A percentile compares a stretch with the other conserved stretches of the same genome.
phyloP scores from a whole-genome alignment of 2,888 invertebrate species.

The Steinernema hermaphroditum region DNA sequence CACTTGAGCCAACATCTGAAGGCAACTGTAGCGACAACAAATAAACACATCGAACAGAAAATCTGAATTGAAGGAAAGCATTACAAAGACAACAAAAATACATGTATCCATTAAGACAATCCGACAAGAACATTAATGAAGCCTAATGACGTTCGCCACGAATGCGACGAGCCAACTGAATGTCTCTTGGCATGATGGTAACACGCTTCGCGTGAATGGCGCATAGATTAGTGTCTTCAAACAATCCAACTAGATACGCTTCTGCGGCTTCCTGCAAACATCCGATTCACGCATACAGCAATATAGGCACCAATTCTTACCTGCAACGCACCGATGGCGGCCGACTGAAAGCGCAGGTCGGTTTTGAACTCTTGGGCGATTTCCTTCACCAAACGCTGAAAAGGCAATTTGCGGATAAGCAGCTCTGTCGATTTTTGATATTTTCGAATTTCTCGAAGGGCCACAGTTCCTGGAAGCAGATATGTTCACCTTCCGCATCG shows the following conservation, averaged over 20 bases:
- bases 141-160: constrained; percentile 33
- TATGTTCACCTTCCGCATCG: too few species aligned
- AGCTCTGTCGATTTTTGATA: constrained; percentile 90
- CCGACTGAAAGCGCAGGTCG: constrained; percentile 53
- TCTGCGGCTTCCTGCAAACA: constrained; percentile 78
- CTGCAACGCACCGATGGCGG: neutral
- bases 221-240: constrained; percentile 91
- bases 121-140: too few species aligned
- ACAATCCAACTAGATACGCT: constrained; percentile 86
- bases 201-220: constrained; percentile 94
- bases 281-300: too few species aligned
- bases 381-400: constrained; percentile 54
- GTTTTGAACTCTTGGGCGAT: constrained; percentile 59
- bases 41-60: too few species aligned
- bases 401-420: constrained; percentile 57
- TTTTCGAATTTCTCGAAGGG: constrained; percentile 76
- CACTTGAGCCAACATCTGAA: too few species aligned
- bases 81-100: too few species aligned
- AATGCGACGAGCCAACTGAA: constrained; percentile 67
- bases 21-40: too few species aligned
- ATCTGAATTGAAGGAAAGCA: too few species aligned
- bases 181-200: constrained; percentile 96
- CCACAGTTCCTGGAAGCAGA: too few species aligned
- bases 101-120: too few species aligned
- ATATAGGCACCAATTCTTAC: too few species aligned